phyloP scores from a whole-genome alignment of 2,888 invertebrate genomes.

The Stenotaenia linearis region DNA sequence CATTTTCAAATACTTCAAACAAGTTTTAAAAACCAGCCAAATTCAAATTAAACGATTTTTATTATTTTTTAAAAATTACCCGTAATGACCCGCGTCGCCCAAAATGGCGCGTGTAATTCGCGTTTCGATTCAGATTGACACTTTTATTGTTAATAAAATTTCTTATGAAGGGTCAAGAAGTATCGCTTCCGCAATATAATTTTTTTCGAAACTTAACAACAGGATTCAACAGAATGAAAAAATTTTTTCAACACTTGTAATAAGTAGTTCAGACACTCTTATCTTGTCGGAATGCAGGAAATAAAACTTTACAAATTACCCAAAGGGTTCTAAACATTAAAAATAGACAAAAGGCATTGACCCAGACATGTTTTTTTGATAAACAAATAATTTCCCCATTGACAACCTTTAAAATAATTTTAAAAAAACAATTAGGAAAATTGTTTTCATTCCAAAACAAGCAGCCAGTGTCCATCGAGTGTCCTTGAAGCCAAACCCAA shows the following conservation, averaged over 20 bases:
- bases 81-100: too few species aligned
- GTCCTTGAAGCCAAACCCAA: conserved; percentile 26
- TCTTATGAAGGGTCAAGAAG: background rate
- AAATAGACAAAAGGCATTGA: conserved; percentile 24
- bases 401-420: background rate
- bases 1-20: too few species aligned
- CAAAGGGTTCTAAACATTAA: background rate
- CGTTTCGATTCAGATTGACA: background rate
- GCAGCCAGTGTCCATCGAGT: background rate
- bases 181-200: background rate
- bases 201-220: background rate
- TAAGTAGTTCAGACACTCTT: conserved; percentile 7
- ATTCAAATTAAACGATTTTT: too few species aligned
- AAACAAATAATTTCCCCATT: background rate
- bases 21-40: too few species aligned
- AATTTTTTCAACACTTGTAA: background rate
- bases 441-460: background rate
- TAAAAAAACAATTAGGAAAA: background rate
- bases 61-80: too few species aligned
- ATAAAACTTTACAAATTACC: conserved; percentile 2
- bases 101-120: background rate
- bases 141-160: background rate
- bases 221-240: background rate
- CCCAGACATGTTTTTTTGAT: background rate
- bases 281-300: conserved; percentile 1